These are phyloP conservation scores for Aethes cnicana DNA, from an alignment of 2,888 invertebrate species.

Conservation along the genomic window DNA sequence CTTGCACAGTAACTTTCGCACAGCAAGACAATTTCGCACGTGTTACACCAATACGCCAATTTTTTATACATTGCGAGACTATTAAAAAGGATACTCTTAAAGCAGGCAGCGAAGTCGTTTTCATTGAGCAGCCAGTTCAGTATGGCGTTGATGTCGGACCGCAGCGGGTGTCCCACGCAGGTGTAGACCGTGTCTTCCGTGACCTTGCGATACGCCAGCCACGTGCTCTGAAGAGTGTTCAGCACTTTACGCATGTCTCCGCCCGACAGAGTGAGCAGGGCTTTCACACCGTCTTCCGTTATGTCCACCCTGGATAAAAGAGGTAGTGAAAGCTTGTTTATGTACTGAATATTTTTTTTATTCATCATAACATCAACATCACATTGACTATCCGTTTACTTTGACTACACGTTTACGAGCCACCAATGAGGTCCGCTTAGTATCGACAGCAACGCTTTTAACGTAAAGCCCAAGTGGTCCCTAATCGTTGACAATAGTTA, in stretches of 20 bases:
- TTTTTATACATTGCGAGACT: not conserved
- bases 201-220: slow-evolving; percentile 94
- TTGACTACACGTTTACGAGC: no score
- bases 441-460: no score
- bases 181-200: slow-evolving; percentile 95
- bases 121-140: slow-evolving; percentile 93
- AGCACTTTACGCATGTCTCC: slow-evolving; percentile 99
- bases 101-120: slow-evolving; percentile 88
- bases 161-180: slow-evolving; percentile 97
- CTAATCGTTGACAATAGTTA: no score
- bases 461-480: no score
- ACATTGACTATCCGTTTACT: no score
- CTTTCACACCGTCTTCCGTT: slow-evolving; percentile 93
- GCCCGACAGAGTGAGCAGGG: slow-evolving; percentile 92
- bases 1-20: no score
- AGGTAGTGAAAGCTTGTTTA: not conserved
- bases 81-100: slow-evolving; percentile 87
- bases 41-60: no score
- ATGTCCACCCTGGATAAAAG: slow-evolving; percentile 86
- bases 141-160: slow-evolving; percentile 93
- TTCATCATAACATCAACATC: no score
- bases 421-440: no score
- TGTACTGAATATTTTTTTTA: no score
- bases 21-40: no score
- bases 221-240: slow-evolving; percentile 97